Base-by-base conservation (phyloP, 2,888 invertebrate species). In the Hypomecis punctinalis region DNA sequence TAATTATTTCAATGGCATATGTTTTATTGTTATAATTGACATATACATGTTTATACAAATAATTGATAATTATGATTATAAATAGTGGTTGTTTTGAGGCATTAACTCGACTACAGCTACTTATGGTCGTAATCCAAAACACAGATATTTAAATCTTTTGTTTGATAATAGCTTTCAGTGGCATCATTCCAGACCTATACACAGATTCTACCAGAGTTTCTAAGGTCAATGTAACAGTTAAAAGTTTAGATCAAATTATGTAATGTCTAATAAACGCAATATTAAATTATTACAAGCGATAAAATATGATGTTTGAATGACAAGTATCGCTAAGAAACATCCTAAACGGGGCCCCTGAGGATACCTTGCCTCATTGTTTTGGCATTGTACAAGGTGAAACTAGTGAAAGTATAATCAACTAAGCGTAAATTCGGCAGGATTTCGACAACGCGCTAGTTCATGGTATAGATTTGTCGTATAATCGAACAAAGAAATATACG, bases 401-500 rank as follows among this genome's bases (percentile, higher is more conserved):
- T 46, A 23, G 65, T 65, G 64, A 68, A 65, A 69, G 67, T 72
- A 53, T 60, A 68, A 56, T 57, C 33, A 52, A 46, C 51, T 56
- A 40, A 51, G 40, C 49, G 47, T 63, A 37, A 51, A 39, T 11
- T 42, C 40, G 36, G 7, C 33, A 60, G 35, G 6, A 60, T 60
- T 52, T 55, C 46, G 23, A 49, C 49, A 56, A 49, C 37, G 58
- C n/a, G 9, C 48, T 11, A 35, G 9, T 52, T 37, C 48, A 33
- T 65, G 37, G 23, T 23, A 35, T 45, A 43, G 8, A 60, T 55
- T 55, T 52, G 45, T 56, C 55, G 51, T 47, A 56, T 60, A 37
- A 63, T 23, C 54, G 82, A 85, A 88, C 88, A 88, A 88, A 88
- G 88, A 84, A 86, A 79, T 71, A 73, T 61, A 71, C 66, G 72